A percentile compares a stretch with the other conserved stretches of the same genome.
These are phyloP conservation scores for Furcifer pardalis DNA, from an alignment of 2,797 vertebrate genomes.

Conservation along the genomic window DNA sequence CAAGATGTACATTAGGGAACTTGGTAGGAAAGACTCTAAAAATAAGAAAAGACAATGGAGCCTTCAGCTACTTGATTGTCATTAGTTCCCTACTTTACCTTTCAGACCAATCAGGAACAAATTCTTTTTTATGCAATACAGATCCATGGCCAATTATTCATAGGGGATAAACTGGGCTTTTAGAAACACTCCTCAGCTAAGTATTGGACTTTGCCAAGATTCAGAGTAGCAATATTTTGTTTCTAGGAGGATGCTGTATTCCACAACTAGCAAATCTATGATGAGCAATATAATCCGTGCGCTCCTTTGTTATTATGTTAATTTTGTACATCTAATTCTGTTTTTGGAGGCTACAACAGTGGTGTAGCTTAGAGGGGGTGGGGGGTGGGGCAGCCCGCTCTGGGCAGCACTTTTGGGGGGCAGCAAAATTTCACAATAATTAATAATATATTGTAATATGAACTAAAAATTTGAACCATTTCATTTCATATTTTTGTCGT, in stretches of 20 bases:
- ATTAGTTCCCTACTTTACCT: too few species aligned
- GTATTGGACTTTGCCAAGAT: neutral
- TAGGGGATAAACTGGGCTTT: neutral
- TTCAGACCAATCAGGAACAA: neutral
- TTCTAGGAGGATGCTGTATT: neutral
- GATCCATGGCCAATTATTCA: neutral
- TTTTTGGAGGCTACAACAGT: neutral
- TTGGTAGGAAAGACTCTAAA: conserved; percentile 85
- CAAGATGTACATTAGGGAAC: conserved; percentile 83
- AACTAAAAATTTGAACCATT: too few species aligned
- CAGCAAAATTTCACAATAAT: too few species aligned
- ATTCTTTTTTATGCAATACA: neutral
- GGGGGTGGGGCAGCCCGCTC: too few species aligned
- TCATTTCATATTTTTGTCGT: too few species aligned
- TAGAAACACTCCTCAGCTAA: neutral
- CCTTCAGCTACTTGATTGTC: neutral
- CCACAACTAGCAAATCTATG: neutral
- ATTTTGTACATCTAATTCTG: too few species aligned
- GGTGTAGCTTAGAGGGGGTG: too few species aligned
- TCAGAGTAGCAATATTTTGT: neutral
- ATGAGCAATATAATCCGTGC: neutral
- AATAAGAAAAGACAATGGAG: accelerated
- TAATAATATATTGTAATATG: too few species aligned
- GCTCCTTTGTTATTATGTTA: neutral
- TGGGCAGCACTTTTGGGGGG: too few species aligned